Conservation (phyloP, 2,113 vertebrate genomes). For the Macrotus californicus region DNA sequence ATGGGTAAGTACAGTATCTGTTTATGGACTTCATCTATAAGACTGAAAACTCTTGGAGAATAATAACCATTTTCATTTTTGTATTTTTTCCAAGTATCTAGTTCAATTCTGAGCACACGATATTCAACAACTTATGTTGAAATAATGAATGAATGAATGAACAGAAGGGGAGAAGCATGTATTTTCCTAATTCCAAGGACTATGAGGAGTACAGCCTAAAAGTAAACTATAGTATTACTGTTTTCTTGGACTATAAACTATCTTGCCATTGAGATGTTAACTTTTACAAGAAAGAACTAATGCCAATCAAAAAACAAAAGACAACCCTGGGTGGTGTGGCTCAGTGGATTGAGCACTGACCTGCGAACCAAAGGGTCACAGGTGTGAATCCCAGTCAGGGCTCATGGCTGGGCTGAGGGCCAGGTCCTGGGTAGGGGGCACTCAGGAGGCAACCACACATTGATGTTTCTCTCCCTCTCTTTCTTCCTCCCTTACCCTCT, state of each 20-base stretch:
- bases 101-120: neutral
- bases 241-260: neutral
- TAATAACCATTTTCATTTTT: neutral
- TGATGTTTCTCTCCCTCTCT: too few species aligned
- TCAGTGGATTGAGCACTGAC: too few species aligned
- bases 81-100: neutral
- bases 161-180: neutral
- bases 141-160: neutral
- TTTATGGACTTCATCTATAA: neutral
- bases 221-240: neutral
- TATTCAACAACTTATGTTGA: neutral
- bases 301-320: neutral
- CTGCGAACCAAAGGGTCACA: too few species aligned
- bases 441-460: too few species aligned
- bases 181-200: neutral
- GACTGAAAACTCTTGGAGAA: neutral
- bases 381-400: too few species aligned
- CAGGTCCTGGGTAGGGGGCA: too few species aligned
- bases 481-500: too few species aligned
- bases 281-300: neutral
- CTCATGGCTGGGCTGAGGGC: too few species aligned
- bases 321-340: too few species aligned
- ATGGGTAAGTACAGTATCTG: neutral
- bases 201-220: neutral
- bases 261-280: neutral